Evolutionary conservation across 2,113 vertebrate species (phyloP).

Genomic region (Odobenus rosmarus): DNA sequence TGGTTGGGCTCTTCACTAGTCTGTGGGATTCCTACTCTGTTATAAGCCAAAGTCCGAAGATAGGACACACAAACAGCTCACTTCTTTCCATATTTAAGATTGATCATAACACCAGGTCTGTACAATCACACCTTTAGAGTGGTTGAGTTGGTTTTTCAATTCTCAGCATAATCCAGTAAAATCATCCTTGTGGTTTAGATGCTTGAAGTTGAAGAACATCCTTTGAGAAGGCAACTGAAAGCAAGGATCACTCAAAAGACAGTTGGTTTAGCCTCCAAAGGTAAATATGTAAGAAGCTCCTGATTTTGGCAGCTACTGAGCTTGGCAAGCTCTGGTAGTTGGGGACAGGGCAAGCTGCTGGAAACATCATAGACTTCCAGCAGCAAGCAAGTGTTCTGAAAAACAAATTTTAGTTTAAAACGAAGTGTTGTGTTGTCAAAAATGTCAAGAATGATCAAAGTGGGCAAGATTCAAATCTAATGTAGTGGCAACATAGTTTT

Average conservation of each 20-base stretch:
- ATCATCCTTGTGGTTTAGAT: neutral
- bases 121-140: neutral
- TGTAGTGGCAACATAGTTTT: neutral
- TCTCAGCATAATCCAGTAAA: slow-evolving; percentile 49
- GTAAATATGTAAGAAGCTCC: neutral
- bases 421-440: neutral
- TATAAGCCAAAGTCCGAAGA: neutral
- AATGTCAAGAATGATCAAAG: slow-evolving; percentile 3
- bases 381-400: neutral
- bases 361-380: neutral
- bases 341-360: neutral
- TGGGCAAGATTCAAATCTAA: neutral
- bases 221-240: slow-evolving; percentile 23
- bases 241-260: neutral
- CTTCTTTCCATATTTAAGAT: slow-evolving; percentile 43
- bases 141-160: neutral
- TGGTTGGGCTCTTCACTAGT: neutral
- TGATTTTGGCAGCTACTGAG: neutral
- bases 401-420: neutral
- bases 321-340: slow-evolving; percentile 10
- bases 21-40: slow-evolving; percentile 36
- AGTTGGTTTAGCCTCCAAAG: neutral
- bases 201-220: neutral
- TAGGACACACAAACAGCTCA: neutral
- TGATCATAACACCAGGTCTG: neutral